Evolutionary conservation across 2,888 invertebrate genomes (phyloP).

Genomic region (Cheilosia urbana): DNA sequence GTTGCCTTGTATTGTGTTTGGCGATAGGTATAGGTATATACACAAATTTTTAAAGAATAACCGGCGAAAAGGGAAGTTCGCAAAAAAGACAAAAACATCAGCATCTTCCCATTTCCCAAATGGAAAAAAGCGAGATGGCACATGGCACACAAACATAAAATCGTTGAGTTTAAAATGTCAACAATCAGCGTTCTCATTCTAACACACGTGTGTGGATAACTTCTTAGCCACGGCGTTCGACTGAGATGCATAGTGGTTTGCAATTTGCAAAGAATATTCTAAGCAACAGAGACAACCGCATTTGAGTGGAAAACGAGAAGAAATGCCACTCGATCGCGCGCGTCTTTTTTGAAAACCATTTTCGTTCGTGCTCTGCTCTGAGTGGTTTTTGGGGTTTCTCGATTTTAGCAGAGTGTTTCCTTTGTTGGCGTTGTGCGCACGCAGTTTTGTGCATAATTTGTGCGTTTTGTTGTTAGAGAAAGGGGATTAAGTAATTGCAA

Average conservation of each 20-base stretch:
- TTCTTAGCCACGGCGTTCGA: conserved; percentile 1
- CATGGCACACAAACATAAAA: conserved; percentile 27
- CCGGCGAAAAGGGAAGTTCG: conserved; percentile 69
- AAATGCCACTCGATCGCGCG: conserved; percentile 68
- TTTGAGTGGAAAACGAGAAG: conserved; percentile 33
- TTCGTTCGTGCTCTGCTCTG: conserved; percentile 15
- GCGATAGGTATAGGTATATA: conserved; percentile 14
- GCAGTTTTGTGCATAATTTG: conserved; percentile 61
- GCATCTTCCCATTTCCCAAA: not conserved
- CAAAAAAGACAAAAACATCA: conserved; percentile 5
- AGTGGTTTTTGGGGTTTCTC: conserved; percentile 41
- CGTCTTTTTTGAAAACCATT: conserved; percentile 45
- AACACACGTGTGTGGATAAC: not conserved
- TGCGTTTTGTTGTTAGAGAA: not conserved
- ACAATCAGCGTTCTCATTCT: conserved; percentile 20
- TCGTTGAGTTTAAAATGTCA: conserved; percentile 22
- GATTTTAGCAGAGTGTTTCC: conserved; percentile 57
- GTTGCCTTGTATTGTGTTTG: not conserved
- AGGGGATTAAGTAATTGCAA: not conserved
- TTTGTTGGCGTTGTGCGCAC: conserved; percentile 74
- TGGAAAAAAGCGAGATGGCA: conserved; percentile 24
- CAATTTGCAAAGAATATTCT: conserved; percentile 55
- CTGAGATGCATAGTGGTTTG: not conserved
- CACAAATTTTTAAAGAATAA: conserved; percentile 29
- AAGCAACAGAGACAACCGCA: conserved; percentile 30